Conservation (phyloP, 2,113 vertebrate genomes). For the Copsychus sechellarum region DNA sequence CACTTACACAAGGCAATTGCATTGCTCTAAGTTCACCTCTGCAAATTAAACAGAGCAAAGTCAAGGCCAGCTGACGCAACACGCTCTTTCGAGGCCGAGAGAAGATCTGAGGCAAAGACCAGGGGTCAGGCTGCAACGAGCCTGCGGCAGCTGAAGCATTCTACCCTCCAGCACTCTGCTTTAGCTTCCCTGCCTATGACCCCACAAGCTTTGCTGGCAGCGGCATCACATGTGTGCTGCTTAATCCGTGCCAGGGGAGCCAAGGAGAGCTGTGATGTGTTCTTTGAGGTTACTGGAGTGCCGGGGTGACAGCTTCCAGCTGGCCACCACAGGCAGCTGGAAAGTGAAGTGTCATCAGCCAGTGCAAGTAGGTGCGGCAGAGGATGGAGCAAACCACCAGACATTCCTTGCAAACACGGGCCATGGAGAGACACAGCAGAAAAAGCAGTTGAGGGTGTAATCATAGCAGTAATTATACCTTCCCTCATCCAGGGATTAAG, state of each 20-base stretch:
- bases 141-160: not conserved
- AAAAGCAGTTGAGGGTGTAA: not conserved
- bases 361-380: not conserved
- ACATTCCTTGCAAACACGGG: not conserved
- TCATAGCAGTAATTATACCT: not conserved
- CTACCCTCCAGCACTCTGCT: not conserved
- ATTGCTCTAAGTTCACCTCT: not conserved
- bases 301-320: not conserved
- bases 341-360: not conserved
- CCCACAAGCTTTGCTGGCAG: not conserved
- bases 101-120: conserved; percentile 26
- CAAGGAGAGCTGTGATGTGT: not conserved
- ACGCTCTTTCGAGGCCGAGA: rapidly evolving
- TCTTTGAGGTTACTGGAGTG: rapidly evolving
- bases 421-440: not conserved
- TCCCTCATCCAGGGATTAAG: not conserved
- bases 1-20: not conserved
- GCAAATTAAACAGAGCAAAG: not conserved
- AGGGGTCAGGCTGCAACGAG: not conserved
- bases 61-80: not conserved
- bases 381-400: not conserved
- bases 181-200: not conserved
- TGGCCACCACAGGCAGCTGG: not conserved
- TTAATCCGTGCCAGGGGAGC: not conserved
- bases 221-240: not conserved